A percentile compares a stretch with the other conserved stretches of the same genome.
Conservation (phyloP, 2,888 invertebrate species). For the Ophion ventricosus region DNA sequence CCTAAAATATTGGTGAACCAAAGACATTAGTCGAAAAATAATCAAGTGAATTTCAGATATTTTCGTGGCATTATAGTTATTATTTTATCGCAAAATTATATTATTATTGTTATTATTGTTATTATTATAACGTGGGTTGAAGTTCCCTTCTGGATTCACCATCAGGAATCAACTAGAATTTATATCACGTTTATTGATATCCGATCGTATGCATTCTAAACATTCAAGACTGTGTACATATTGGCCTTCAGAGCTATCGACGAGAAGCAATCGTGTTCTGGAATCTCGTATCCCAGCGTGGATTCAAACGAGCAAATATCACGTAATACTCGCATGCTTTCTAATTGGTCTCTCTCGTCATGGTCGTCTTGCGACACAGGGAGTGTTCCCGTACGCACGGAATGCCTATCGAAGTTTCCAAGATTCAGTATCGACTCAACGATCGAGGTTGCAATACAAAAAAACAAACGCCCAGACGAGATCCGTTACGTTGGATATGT, state of each 20-base stretch:
- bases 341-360: slow-evolving; percentile 36
- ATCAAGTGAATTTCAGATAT: background rate
- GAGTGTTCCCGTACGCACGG: slow-evolving; percentile 3
- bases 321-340: slow-evolving; percentile 35
- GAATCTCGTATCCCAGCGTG: background rate
- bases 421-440: slow-evolving; percentile 6
- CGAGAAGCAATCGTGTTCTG: slow-evolving; percentile 15
- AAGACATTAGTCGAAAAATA: no score
- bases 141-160: background rate
- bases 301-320: slow-evolving; percentile 2
- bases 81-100: background rate
- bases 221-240: background rate
- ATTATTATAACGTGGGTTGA: background rate
- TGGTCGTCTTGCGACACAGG: slow-evolving; percentile 9
- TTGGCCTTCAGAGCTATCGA: slow-evolving; percentile 26
- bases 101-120: background rate
- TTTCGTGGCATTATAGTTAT: background rate
- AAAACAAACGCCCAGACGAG: background rate
- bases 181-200: background rate
- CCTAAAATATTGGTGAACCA: no score
- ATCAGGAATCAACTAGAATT: background rate
- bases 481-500: slow-evolving; percentile 5
- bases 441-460: background rate
- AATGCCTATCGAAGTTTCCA: slow-evolving; percentile 6
- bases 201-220: slow-evolving; percentile 2